Evolutionary conservation across 2,888 invertebrate species (phyloP), one percentile per base, ranked within the genome.

Genomic region (Marronus borbonicus): DNA sequence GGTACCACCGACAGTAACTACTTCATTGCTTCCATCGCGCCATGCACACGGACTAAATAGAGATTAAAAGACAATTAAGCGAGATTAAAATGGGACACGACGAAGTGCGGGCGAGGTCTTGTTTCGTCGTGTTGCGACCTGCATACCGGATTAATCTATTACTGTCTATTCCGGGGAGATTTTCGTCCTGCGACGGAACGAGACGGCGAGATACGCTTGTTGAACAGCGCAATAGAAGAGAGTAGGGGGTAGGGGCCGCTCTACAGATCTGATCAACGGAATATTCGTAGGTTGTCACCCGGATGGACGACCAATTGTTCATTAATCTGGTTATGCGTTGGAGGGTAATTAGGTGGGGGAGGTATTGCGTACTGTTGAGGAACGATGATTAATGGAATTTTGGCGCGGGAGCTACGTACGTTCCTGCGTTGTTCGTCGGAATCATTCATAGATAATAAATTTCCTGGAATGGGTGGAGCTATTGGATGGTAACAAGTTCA

Each of bases 121-220:
- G 84, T 84, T 84, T 60, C 72, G 55, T 70, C 70, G 44, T 60
- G 60, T 55, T 83, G 80, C 83, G 82, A 77, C 82, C 82, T 81
- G 82, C 82, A 83, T 81, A 82, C 83, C 81, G 84, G 84, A 85
- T 85, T 85, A 85, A 85, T 85, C 84, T 85, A 85, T 86, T 85
- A 85, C 60, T 10, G 68, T 68, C 68, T 80, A 80, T 81, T 81
- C 82, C 80, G 80, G 80, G 81, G 81, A 83, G 82, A 24, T 62
- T 74, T 74, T 44, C 44, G 39, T 58, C n/a, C 44, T 44, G 44
- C 44, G 12, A 20, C 17, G 17, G n/a, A 58, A 20, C 55, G 20
- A 17, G 17, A 20, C 44, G 64, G 44, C 14, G n/a, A 66, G 65
- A 58, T 58, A 58, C 55, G 55, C n/a, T 58, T 58, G 55, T 58